These are phyloP conservation scores for Orius insidiosus DNA, from an alignment of 1,140 invertebrate species.

Conservation along the genomic window DNA sequence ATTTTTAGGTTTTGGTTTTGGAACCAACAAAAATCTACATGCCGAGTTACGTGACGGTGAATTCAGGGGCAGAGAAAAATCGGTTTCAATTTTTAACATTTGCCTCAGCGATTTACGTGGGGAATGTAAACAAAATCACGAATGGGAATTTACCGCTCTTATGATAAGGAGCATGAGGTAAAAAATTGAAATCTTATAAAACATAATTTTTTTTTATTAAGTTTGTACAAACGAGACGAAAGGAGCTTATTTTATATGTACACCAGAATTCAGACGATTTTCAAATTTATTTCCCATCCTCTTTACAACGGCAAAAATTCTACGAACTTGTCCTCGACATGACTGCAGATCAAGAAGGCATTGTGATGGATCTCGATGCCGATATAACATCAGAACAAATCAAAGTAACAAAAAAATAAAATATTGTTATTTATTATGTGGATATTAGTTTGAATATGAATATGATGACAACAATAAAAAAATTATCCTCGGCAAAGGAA, in stretches of 20 bases:
- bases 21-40: conserved; percentile 86
- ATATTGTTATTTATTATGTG: background rate
- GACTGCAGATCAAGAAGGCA: conserved; percentile 68
- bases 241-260: conserved; percentile 90
- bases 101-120: conserved; percentile 59
- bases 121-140: conserved; percentile 67
- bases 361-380: conserved; percentile 64
- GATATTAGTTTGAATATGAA: conserved; percentile 82
- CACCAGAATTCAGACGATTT: conserved; percentile 97
- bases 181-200: background rate
- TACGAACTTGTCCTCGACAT: conserved; percentile 66
- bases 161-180: conserved; percentile 82
- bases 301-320: conserved; percentile 62
- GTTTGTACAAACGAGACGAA: conserved; percentile 89
- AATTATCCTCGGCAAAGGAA: conserved; percentile 83
- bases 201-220: conserved; percentile 26
- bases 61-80: conserved; percentile 86
- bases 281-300: conserved; percentile 93
- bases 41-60: conserved; percentile 87
- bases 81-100: conserved; percentile 70
- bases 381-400: conserved; percentile 49
- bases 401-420: conserved; percentile 35
- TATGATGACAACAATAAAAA: conserved; percentile 75
- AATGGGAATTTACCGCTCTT: conserved; percentile 82
- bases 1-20: conserved; percentile 59